Base-by-base conservation (phyloP, 2,888 invertebrate species). In the Synanthedon myopaeformis region DNA sequence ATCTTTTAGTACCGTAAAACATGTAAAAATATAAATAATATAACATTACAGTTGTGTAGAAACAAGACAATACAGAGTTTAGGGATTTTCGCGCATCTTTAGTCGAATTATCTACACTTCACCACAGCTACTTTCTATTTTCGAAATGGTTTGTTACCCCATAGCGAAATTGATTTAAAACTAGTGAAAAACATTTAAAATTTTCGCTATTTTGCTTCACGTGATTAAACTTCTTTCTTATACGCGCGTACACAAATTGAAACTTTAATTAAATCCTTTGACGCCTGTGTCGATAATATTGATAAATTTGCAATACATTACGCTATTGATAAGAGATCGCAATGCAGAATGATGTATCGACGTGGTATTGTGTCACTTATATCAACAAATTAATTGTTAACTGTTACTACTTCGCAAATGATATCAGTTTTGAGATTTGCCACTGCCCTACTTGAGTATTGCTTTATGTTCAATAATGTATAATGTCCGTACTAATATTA, bases 271-370 rank as follows among this genome's bases (percentile, higher is more conserved):
- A 45, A 14, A 45, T 45, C 14, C 8, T 45, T 14, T 14, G n/a
- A 45, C 6, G 13, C 6, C 13, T 12, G 8, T 4, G 45, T 13
- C 45, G 45, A 45, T 45, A 45, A 45, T 13, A 45, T 45, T 45
- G 45, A 45, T 45, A n/a, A 61, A 58, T 64, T 61, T 53, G 58
- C 52, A 59, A 59, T 58, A 62, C 57, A 64, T 59, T 60, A 56
- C 58, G 55, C 56, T 56, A 51, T 55, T 52, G 60, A 62, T 63
- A 55, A 58, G 57, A 57, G 58, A 60, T 61, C 61, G 58, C 54
- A 60, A 60, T 60, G 60, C 60, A 58, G 59, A 59, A 59, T 62
- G 62, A 64, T 59, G 58, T 61, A 64, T 62, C 58, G 56, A 59
- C 53, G 57, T 58, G 55, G 59, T 55, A 58, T 59, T 61, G 58